These are phyloP conservation scores for Brachypteracias leptosomus DNA, from an alignment of 2,113 vertebrate genomes.

Conservation along the genomic window DNA sequence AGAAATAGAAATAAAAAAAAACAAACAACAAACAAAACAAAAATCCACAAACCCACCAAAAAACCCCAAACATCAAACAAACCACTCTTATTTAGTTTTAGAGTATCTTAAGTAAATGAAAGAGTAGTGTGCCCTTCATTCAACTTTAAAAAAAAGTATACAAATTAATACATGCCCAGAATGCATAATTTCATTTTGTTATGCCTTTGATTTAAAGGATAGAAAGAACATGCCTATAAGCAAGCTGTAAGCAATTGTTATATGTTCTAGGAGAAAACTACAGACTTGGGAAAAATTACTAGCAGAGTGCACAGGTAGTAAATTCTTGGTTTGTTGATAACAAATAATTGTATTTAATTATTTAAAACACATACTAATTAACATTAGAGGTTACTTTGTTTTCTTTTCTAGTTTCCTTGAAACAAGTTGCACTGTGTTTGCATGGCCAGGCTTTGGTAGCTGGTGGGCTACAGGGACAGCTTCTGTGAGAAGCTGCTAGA, in stretches of 20 bases:
- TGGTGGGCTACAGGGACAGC: rapidly evolving
- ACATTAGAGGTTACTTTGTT: not conserved
- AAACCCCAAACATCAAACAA: not conserved
- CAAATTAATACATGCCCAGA: not conserved
- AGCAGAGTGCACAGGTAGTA: not conserved
- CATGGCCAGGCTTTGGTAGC: not conserved
- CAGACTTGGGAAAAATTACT: not conserved
- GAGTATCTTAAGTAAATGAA: not conserved
- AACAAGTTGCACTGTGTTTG: not conserved
- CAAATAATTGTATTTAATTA: not conserved
- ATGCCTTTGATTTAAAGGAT: not conserved
- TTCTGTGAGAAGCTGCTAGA: not conserved
- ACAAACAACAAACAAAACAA: rapidly evolving
- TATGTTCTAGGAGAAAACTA: not conserved
- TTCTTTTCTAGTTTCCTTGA: not conserved
- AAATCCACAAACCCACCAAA: not conserved
- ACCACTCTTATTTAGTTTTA: not conserved
- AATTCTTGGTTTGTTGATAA: not conserved
- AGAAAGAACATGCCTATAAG: not conserved
- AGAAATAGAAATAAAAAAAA: not conserved
- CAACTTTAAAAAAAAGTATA: not conserved
- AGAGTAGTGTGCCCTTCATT: not conserved
- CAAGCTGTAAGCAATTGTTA: not conserved
- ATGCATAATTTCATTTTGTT: not conserved
- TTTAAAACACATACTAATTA: not conserved